Percentiles rank a stretch among this genome's conserved stretches.
Conservation (phyloP, 2,113 vertebrate genomes). For the Xyrauchen texanus region DNA sequence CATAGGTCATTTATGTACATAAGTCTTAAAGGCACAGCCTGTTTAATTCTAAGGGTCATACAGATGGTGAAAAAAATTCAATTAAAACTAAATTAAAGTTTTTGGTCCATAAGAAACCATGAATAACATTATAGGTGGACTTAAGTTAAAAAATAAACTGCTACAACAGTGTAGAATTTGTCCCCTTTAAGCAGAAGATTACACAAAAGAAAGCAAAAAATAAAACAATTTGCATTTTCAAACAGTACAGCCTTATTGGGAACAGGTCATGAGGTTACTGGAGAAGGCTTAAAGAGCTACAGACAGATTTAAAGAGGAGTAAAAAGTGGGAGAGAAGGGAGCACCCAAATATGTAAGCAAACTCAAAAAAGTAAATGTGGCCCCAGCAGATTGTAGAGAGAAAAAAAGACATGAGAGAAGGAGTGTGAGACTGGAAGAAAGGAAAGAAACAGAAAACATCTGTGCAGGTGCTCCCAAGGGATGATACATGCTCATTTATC, state of each 20-base stretch:
- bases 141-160: background rate
- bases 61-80: too few relatives aligned
- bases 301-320: conserved; percentile 9
- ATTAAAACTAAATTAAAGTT: background rate
- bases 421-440: conserved; percentile 20
- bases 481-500: conserved; percentile 19
- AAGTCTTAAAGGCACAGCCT: too few relatives aligned
- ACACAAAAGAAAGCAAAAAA: background rate
- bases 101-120: background rate
- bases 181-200: background rate
- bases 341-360: too few relatives aligned
- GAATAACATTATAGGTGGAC: background rate
- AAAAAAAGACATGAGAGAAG: background rate
- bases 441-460: conserved; percentile 44
- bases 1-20: too few relatives aligned
- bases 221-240: conserved; percentile 2
- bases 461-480: conserved; percentile 31
- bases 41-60: too few relatives aligned
- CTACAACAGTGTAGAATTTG: background rate
- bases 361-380: background rate
- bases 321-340: background rate
- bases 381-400: conserved; percentile 9
- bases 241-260: background rate
- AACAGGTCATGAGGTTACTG: background rate
- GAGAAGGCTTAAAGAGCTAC: background rate